Base-by-base conservation (phyloP, 2,113 vertebrate species). In the Cyanistes caeruleus region DNA sequence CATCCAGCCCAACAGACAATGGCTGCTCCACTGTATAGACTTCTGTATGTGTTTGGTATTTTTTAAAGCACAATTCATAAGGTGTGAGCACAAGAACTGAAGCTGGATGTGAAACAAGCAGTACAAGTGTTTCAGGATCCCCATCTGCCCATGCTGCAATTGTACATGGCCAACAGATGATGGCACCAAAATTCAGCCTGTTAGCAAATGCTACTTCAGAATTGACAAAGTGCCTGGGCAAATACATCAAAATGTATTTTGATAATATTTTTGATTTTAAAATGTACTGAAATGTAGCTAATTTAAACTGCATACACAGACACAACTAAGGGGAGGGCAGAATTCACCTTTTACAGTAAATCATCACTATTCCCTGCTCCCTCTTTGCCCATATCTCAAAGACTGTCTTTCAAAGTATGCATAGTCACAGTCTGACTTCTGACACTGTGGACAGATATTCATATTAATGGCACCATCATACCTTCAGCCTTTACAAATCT, bases 171-270 rank as follows among this genome's bases (percentile, higher is more conserved):
- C 28, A 89, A 95, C 98, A 97, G 97, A 70, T 85, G 98, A 97
- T 98, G 98, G 97, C 97, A 85, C 96, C 95, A 92, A 82, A 85
- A 89, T 87, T 85, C 96, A 97, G 84, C 33, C 8, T 21, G 91
- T 74, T 74, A 60, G 19, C 44, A 28, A 67, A 63, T 2, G 7
- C 64, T 88, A 1, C 49, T 15, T 5, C 7, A 17, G 56, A 82
- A 55, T 9, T 37, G 68, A 43, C 48, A 53, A 58, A 68, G 20
- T 18, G 35, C 56, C 79, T 53, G 31, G 18, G 21, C 43, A 90
- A 93, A 73, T 15, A 9, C 27, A 80, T 68, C 28, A 59, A 81
- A 86, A 51, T 41, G n/a, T n/a, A n/a, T n/a, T n/a, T n/a, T n/a
- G n/a, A n/a, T n/a, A n/a, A n/a, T n/a, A n/a, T n/a, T n/a, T n/a